A percentile compares a stretch with the other conserved stretches of the same genome.
These are phyloP conservation scores for Ataeniobius toweri DNA, from an alignment of 2,797 vertebrate genomes.

Conservation along the genomic window DNA sequence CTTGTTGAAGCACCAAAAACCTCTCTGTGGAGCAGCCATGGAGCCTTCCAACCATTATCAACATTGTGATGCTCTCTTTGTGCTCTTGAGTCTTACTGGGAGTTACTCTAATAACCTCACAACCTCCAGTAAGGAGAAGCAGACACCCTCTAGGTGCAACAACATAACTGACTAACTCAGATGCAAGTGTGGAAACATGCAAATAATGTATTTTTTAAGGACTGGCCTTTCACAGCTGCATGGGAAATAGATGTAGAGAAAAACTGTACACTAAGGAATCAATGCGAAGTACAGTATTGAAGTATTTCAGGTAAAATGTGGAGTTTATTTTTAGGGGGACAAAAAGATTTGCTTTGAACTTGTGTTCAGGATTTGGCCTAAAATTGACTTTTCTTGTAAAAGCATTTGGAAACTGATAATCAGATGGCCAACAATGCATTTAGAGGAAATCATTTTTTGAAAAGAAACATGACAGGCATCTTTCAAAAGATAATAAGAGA, in stretches of 20 bases:
- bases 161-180: slow-evolving; percentile 51
- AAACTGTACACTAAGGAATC: background rate
- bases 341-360: background rate
- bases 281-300: background rate
- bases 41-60: slow-evolving; percentile 19
- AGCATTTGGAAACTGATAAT: background rate
- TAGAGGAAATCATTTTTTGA: background rate
- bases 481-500: too few species aligned
- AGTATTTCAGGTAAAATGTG: background rate
- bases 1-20: slow-evolving; percentile 10
- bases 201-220: slow-evolving; percentile 20
- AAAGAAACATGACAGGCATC: background rate
- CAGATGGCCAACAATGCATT: background rate
- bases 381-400: background rate
- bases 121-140: slow-evolving; percentile 67
- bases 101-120: slow-evolving; percentile 57
- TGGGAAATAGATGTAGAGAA: slow-evolving; percentile 8
- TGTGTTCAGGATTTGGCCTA: background rate
- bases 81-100: slow-evolving; percentile 30
- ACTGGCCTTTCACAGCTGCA: slow-evolving; percentile 14
- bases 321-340: background rate
- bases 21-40: slow-evolving; percentile 13
- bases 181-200: slow-evolving; percentile 23
- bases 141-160: slow-evolving; percentile 75
- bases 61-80: slow-evolving; percentile 36